Evolutionary conservation across 2,113 vertebrate species (phyloP).

Genomic region (Trachemys scripta): DNA sequence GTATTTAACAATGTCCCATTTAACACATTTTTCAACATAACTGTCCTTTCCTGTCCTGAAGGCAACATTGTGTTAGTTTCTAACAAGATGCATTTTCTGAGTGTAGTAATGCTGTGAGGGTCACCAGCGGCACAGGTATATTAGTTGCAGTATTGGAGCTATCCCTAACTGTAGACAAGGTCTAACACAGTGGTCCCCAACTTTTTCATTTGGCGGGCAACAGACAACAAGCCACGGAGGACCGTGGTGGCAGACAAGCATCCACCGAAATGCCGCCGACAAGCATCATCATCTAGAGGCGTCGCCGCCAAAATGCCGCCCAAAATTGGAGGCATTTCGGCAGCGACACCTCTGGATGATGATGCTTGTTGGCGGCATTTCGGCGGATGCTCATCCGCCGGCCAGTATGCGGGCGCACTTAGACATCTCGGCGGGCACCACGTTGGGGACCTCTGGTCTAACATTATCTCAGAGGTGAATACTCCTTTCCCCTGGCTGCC

Average conservation of each 20-base stretch:
- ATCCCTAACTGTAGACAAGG: not conserved
- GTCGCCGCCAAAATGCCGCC: too few species aligned
- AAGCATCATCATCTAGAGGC: too few species aligned
- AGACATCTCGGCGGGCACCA: too few species aligned
- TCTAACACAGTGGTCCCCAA: not conserved
- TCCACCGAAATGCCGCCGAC: too few species aligned
- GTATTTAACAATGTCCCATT: not conserved
- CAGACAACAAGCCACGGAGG: too few species aligned
- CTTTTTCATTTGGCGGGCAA: too few species aligned
- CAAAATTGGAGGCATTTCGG: too few species aligned
- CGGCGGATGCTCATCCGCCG: too few species aligned
- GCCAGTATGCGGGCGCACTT: too few species aligned
- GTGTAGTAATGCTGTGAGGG: not conserved
- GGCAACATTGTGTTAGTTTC: not conserved
- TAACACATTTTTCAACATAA: not conserved
- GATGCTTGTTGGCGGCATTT: too few species aligned
- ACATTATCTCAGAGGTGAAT: not conserved
- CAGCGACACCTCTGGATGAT: too few species aligned
- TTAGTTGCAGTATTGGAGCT: not conserved
- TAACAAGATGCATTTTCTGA: not conserved
- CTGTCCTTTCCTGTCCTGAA: not conserved
- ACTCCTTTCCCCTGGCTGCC: constrained; percentile 4
- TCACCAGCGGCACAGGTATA: not conserved
- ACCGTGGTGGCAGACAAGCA: too few species aligned
- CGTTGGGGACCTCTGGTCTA: not conserved